Evolutionary conservation across 2,113 vertebrate genomes (phyloP).

Genomic region (Phalacrocorax brasilianus): DNA sequence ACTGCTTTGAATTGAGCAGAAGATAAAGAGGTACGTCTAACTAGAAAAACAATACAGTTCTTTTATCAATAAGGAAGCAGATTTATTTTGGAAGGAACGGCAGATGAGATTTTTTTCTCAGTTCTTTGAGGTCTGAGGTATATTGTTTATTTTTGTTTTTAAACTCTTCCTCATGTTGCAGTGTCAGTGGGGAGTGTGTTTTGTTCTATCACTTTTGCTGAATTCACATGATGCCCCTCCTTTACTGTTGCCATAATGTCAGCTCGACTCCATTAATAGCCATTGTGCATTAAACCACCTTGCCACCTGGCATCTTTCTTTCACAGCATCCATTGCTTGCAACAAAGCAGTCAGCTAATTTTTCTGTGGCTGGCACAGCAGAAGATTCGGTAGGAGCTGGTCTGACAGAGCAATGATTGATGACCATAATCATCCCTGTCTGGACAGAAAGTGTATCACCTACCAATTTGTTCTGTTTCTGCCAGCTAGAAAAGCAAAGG

Average conservation of each 20-base stretch:
- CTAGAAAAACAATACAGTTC: background rate
- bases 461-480: constrained; percentile 52
- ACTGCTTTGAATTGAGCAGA: background rate
- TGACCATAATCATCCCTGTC: constrained; percentile 10
- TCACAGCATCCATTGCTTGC: background rate
- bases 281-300: background rate
- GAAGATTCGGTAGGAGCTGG: background rate
- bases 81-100: background rate
- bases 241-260: background rate
- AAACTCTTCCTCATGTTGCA: background rate
- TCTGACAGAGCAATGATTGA: constrained; percentile 51
- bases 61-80: background rate
- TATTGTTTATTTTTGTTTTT: background rate
- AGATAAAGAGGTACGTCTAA: background rate
- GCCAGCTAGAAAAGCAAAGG: constrained; percentile 27
- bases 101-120: background rate
- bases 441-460: constrained; percentile 45
- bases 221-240: background rate
- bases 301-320: background rate
- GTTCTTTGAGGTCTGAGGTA: background rate
- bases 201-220: background rate
- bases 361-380: constrained; percentile 4
- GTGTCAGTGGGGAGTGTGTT: background rate
- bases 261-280: background rate
- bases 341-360: constrained; percentile 9